Evolutionary conservation across 2,888 invertebrate species (phyloP), one percentile per base, ranked within the genome.

Genomic region (Tigriopus californicus): DNA sequence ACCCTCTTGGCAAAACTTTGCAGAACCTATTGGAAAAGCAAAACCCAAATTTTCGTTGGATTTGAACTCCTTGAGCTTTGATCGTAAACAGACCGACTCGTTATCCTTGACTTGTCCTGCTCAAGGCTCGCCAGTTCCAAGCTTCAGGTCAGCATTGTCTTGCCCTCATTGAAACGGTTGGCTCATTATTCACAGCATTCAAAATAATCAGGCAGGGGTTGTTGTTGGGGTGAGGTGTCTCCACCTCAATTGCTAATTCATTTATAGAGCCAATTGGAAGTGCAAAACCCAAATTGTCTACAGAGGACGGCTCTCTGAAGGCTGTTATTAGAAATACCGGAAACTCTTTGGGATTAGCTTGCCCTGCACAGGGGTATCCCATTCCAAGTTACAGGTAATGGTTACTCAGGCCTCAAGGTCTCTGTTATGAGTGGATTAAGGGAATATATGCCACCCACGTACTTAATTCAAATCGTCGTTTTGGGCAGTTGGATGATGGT

Each of bases 261-360:
- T 13, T 52, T 52, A n/a, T 54, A 65, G 65, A 63, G 48, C 64
- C 64, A 13, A 61, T 63, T 41, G 63, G 65, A 47, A 61, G 64
- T 49, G 61, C 64, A n/a, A 60, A 47, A 20, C 64, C 64, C 4
- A 60, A 63, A 44, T 62, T 65, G 44, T 62, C 64, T 13, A 60
- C 62, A 13, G 60, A 61, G 33, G 61, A 61, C 41, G 55, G 57
- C 15, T 46, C 57, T 40, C 52, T 61, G 18, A 63, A 61, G 15
- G 61, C 59, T 40, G 60, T 61, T 25, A 53, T 54, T 13, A 12
- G n/a, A 4, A 24, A 33, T 15, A 44, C 13, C 1, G 42, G 18
- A 12, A 33, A 42, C 8, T 10, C 58, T 10, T 18, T 58, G 24
- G 47, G 58, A 22, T 49, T 58, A 15, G 33, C 40, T 25, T 58